Percentiles rank a stretch among this genome's conserved stretches.
Conservation (phyloP, 2,797 vertebrate genomes). For the Tinamus major region DNA sequence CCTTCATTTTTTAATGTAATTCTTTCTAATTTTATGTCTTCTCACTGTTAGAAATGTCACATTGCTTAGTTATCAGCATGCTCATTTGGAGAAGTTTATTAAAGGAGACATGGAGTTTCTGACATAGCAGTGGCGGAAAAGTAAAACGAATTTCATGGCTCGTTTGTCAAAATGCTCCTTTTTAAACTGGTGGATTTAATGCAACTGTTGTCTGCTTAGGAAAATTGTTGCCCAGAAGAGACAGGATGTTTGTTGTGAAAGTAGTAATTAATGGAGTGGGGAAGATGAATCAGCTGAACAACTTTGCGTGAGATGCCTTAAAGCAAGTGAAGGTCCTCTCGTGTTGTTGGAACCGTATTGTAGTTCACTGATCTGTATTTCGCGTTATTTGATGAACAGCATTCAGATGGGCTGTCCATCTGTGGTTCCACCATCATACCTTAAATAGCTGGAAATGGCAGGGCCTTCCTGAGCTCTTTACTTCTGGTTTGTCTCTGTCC, state of each 20-base stretch:
- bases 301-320: neutral
- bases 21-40: constrained; percentile 65
- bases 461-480: neutral
- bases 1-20: constrained; percentile 52
- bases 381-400: neutral
- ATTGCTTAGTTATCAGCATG: constrained; percentile 54
- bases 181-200: constrained; percentile 46
- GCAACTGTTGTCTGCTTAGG: constrained; percentile 35
- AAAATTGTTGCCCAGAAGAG: constrained; percentile 27
- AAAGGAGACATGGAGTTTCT: constrained; percentile 50
- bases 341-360: neutral
- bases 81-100: constrained; percentile 52
- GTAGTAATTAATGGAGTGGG: neutral
- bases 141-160: constrained; percentile 61
- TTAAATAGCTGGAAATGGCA: neutral
- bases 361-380: neutral
- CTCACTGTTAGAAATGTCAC: constrained; percentile 58
- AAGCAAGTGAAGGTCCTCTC: neutral
- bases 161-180: constrained; percentile 40
- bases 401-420: neutral
- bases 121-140: constrained; percentile 47
- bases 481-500: neutral
- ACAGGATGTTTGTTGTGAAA: neutral
- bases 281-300: neutral
- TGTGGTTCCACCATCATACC: neutral